Percentiles rank a stretch among this genome's conserved stretches.
phyloP scores from a whole-genome alignment of 2,888 invertebrate species.

The Eutolmus rufibarbis region DNA sequence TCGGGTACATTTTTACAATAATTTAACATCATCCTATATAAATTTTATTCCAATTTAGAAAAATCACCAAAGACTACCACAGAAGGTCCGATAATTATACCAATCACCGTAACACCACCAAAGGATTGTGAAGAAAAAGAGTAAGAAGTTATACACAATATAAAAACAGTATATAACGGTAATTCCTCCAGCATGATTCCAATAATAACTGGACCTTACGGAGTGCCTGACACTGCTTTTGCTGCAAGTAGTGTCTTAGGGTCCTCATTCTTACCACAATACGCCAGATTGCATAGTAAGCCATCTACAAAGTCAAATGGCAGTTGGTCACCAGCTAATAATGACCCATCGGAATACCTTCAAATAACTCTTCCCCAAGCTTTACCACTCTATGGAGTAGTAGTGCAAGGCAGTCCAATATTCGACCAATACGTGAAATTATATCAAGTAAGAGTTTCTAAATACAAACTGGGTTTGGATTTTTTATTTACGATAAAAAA shows the following conservation, averaged over 20 bases:
- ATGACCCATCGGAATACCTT: constrained; percentile 72
- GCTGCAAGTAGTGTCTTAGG: constrained; percentile 68
- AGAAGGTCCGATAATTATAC: constrained; percentile 50
- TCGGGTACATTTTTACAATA: neutral
- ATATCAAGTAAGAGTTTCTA: constrained; percentile 65
- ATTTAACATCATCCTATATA: neutral
- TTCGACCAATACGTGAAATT: constrained; percentile 79
- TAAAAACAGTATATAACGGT: neutral
- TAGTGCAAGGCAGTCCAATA: constrained; percentile 74
- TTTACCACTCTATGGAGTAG: constrained; percentile 77
- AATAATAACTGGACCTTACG: constrained; percentile 64
- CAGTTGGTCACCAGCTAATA: constrained; percentile 74
- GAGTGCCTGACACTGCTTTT: constrained; percentile 66
- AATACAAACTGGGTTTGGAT: neutral
- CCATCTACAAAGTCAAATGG: constrained; percentile 59
- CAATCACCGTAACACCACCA: constrained; percentile 62
- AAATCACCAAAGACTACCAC: neutral
- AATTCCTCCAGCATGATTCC: constrained; percentile 53
- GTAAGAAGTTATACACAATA: constrained; percentile 52
- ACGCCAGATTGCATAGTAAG: constrained; percentile 64
- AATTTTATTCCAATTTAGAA: neutral
- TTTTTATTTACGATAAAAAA: no score
- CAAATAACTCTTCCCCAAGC: constrained; percentile 71
- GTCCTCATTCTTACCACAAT: constrained; percentile 65
- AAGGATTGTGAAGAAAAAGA: constrained; percentile 61